Conservation (phyloP, 2,113 vertebrate genomes). For the Zosterops borbonicus region DNA sequence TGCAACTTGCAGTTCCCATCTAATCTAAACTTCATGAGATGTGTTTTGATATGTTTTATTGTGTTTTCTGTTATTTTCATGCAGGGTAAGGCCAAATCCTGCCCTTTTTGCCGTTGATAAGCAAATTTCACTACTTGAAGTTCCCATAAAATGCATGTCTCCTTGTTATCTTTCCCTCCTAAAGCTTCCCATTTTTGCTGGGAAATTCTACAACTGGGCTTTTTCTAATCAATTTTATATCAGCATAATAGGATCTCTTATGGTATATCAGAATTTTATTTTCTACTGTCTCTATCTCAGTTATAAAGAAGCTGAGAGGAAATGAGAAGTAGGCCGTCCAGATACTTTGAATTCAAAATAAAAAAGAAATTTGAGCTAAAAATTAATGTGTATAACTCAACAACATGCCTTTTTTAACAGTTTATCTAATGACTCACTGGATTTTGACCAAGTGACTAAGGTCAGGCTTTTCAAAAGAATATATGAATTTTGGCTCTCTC, state of each 20-base stretch:
- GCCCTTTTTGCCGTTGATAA: neutral
- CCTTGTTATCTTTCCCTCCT: neutral
- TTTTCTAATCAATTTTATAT: slow-evolving; percentile 13
- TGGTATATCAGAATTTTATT: neutral
- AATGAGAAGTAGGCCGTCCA: neutral
- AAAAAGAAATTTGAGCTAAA: neutral
- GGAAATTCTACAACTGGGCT: neutral
- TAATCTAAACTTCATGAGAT: neutral
- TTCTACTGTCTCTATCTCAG: neutral
- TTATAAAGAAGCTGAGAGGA: neutral
- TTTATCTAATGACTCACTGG: neutral
- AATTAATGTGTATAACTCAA: neutral
- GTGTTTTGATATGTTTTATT: neutral
- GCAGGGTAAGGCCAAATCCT: slow-evolving; percentile 26
- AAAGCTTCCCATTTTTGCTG: neutral
- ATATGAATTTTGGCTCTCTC: neutral
- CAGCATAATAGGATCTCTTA: neutral
- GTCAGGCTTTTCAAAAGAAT: neutral
- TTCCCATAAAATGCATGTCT: neutral
- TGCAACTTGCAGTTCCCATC: neutral
- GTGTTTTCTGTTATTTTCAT: slow-evolving; percentile 5
- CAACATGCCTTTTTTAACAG: neutral
- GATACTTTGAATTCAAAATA: neutral
- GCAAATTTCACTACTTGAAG: neutral
- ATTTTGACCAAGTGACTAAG: neutral